Evolutionary conservation across 2,888 invertebrate genomes (phyloP).

Genomic region (Coremacera marginata): DNA sequence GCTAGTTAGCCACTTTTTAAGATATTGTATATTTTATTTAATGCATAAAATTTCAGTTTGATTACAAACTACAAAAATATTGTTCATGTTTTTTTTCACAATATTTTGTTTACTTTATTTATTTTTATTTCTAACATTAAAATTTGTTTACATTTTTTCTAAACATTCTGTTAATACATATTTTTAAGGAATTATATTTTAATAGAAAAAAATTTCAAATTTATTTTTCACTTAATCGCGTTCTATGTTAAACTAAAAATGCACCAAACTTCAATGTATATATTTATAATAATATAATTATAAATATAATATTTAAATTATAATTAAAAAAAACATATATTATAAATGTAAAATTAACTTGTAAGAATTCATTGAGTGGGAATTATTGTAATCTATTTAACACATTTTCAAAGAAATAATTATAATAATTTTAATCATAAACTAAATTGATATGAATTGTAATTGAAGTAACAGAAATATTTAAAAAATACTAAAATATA

Average conservation of each 20-base stretch:
- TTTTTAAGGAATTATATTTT: background rate
- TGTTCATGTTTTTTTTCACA: too few species aligned
- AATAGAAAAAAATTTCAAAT: conserved; percentile 6
- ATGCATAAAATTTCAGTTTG: too few species aligned
- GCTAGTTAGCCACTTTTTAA: too few species aligned
- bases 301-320: conserved; percentile 1
- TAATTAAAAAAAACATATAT: conserved; percentile 22
- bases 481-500: conserved; percentile 10
- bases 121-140: background rate
- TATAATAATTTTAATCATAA: background rate
- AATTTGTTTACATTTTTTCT: background rate
- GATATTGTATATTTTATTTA: too few species aligned
- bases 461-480: background rate
- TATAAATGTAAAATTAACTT: conserved; percentile 7
- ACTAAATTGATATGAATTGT: conserved; percentile 5
- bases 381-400: conserved; percentile 35
- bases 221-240: background rate
- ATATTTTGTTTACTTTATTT: background rate
- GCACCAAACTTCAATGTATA: too few species aligned
- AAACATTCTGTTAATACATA: background rate
- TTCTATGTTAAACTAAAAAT: background rate
- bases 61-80: too few species aligned
- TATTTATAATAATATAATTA: background rate
- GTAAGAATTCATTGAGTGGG: conserved; percentile 22
- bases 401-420: conserved; percentile 14